Evolutionary conservation across 2,888 invertebrate species (phyloP), one percentile per base, ranked within the genome.

Genomic region (Agelastica alni): DNA sequence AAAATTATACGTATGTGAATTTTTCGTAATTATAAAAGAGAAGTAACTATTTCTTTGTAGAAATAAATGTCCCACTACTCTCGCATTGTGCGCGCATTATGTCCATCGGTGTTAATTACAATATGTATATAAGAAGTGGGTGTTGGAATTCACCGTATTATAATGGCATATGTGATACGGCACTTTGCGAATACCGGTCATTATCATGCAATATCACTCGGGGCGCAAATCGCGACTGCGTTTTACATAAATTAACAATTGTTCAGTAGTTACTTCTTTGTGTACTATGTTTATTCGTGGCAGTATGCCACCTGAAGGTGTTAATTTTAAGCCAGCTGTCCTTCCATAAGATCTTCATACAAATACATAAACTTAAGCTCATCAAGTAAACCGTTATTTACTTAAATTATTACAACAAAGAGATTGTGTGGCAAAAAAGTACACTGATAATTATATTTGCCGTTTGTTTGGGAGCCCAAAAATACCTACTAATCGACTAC

Each of bases 171-270:
- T 68, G 63, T 62, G 64, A 65, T 65, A 66, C 58, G 60, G 60
- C 65, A 63, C 64, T 61, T 66, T 63, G 69, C 67, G 67, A 68
- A 67, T 67, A 59, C 60, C 62, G 54, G 65, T 64, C 67, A 68
- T 68, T 68, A 68, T 63, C 65, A 61, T 64, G 66, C 63, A 62
- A 66, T 65, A 67, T 64, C 53, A 60, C 60, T 61, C 45, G 55
- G 51, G 52, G 61, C 61, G 60, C 62, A 65, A 63, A 64, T 66
- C 66, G 64, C 59, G 58, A 48, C 54, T 34, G 54, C 51, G 51
- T 57, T 59, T 59, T 56, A 62, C 63, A 65, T 65, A 65, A 64
- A 61, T 65, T 60, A 53, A 52, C 53, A 49, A 52, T 58, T 58
- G 54, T 52, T 54, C 52, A 28, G 54, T 54, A 41, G 54, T 48